phyloP scores from a whole-genome alignment of 2,113 vertebrate species.

The Channa maculata region DNA sequence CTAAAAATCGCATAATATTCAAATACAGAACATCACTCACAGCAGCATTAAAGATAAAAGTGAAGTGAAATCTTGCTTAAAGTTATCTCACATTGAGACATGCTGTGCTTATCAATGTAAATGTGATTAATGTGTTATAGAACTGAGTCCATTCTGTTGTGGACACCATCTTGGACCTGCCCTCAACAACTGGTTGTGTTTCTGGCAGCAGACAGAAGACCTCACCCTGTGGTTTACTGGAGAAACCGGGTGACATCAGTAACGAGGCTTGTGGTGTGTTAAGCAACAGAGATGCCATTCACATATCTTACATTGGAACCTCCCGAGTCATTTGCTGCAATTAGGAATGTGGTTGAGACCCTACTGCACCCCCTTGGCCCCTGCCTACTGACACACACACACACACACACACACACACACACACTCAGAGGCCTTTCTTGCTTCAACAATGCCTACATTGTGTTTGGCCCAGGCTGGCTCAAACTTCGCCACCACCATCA shows the following conservation, averaged over 20 bases:
- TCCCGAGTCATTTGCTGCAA: constrained; percentile 60
- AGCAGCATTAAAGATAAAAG: no score
- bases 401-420: constrained; percentile 1
- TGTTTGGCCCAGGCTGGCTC: constrained; percentile 48
- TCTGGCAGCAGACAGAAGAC: not conserved
- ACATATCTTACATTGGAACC: constrained; percentile 50
- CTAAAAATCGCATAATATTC: no score
- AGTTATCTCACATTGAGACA: no score
- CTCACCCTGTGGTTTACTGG: not conserved
- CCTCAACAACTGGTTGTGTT: not conserved
- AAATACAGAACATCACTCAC: no score
- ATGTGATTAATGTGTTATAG: not conserved
- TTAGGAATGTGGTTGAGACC: constrained; percentile 67
- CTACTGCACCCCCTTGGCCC: not conserved
- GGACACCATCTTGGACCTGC: not conserved
- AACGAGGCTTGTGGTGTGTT: constrained; percentile 21
- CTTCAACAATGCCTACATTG: constrained; percentile 74
- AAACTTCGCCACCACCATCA: constrained; percentile 60
- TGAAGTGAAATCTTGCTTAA: no score
- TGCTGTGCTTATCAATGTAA: no score
- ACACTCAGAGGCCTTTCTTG: constrained; percentile 32
- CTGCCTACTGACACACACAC: constrained; percentile 15
- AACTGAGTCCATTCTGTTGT: not conserved
- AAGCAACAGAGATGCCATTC: constrained; percentile 68
- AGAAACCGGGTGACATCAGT: constrained; percentile 26